phyloP scores from a whole-genome alignment of 2,888 invertebrate species.

The Saturnia pavonia region DNA sequence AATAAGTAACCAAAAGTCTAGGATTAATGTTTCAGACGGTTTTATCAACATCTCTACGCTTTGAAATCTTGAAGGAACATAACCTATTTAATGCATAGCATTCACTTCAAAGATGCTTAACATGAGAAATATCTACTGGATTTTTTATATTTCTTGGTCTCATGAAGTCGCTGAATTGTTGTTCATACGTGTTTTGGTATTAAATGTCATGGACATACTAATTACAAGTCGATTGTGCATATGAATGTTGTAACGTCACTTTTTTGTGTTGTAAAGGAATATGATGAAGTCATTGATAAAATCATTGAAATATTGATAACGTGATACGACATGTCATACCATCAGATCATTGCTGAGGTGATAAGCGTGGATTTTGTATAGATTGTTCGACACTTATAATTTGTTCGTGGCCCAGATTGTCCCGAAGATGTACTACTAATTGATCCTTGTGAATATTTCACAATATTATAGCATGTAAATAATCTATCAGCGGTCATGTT shows the following conservation, averaged over 20 bases:
- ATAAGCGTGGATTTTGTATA: constrained; percentile 16
- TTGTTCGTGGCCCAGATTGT: background rate
- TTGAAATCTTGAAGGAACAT: background rate
- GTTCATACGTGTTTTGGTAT: background rate
- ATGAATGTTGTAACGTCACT: constrained; percentile 8
- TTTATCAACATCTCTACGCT: background rate
- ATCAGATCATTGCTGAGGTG: constrained; percentile 16
- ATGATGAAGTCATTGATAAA: constrained; percentile 8
- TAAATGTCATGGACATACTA: constrained; percentile 3
- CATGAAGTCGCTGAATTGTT: constrained; percentile 3
- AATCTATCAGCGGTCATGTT: too few relatives aligned
- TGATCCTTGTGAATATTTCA: too few relatives aligned
- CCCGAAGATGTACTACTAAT: too few relatives aligned
- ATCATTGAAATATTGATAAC: background rate
- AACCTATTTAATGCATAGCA: background rate
- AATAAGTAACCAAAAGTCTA: background rate
- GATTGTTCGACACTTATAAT: background rate
- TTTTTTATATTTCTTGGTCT: background rate
- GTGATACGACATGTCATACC: constrained; percentile 15
- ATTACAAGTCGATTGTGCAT: background rate
- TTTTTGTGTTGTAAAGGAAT: background rate
- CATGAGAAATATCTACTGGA: background rate
- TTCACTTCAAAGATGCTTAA: background rate
- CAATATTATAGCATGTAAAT: too few relatives aligned
- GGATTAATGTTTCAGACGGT: background rate